Conservation (phyloP, 2,113 vertebrate genomes). For the Amblyopsis rosae region DNA sequence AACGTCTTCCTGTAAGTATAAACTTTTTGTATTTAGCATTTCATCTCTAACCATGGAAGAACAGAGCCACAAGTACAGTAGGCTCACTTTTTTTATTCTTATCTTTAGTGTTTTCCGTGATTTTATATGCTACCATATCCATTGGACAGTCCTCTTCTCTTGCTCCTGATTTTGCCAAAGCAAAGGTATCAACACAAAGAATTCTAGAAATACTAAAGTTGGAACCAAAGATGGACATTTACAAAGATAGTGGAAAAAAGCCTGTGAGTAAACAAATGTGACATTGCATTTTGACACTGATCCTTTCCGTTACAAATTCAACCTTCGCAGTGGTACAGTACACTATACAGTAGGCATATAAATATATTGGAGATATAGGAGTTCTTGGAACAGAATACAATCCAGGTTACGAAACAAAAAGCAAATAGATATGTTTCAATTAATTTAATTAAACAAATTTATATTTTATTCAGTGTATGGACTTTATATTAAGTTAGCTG, state of each 20-base stretch:
- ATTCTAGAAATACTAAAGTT: slow-evolving; percentile 68
- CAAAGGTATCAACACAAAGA: slow-evolving; percentile 59
- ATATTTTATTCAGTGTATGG: too few species aligned
- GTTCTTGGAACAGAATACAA: too few species aligned
- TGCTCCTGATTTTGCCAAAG: slow-evolving; percentile 85
- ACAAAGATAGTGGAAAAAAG: slow-evolving; percentile 75
- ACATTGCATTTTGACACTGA: too few species aligned
- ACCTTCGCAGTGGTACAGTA: neutral
- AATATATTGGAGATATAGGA: too few species aligned
- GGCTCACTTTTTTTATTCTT: neutral
- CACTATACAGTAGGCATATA: too few species aligned
- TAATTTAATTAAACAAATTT: too few species aligned
- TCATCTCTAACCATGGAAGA: neutral
- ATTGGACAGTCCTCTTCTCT: slow-evolving; percentile 83
- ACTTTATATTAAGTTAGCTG: too few species aligned
- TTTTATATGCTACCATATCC: slow-evolving; percentile 84
- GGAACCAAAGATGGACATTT: slow-evolving; percentile 80
- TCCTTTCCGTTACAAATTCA: neutral
- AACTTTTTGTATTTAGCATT: neutral
- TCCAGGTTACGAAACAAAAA: too few species aligned
- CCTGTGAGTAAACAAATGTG: slow-evolving; percentile 74
- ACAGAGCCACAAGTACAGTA: neutral
- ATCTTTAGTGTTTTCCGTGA: slow-evolving; percentile 76
- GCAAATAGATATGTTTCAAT: too few species aligned
- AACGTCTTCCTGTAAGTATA: slow-evolving; percentile 80